Conservation (phyloP, 1,140 invertebrate species). For the Papilio aristodemus region DNA sequence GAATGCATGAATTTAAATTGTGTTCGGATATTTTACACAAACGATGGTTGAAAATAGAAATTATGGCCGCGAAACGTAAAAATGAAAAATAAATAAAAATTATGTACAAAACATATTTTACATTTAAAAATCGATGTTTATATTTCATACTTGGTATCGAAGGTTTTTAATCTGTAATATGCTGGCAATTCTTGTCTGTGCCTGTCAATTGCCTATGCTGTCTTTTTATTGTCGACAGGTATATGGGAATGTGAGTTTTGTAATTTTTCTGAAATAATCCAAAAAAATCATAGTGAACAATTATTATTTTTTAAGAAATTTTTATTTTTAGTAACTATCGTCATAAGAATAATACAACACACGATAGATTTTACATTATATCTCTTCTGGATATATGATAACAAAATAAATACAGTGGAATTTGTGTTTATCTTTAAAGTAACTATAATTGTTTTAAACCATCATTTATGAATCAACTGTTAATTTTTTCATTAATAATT, state of each 20-base stretch:
- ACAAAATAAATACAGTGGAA: slow-evolving; percentile 27
- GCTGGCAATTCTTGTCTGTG: slow-evolving; percentile 42
- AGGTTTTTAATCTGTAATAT: not conserved
- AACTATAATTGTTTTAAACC: slow-evolving; percentile 4
- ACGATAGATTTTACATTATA: slow-evolving; percentile 16
- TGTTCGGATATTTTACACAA: too few species aligned
- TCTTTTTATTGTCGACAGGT: slow-evolving; percentile 74
- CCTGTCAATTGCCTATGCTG: slow-evolving; percentile 40
- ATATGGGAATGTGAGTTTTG: slow-evolving; percentile 75
- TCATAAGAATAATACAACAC: slow-evolving; percentile 1
- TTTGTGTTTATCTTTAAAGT: slow-evolving; percentile 27
- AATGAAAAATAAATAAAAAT: too few species aligned
- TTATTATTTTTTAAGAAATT: slow-evolving; percentile 31
- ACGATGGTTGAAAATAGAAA: too few species aligned
- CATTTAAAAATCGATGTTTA: too few species aligned
- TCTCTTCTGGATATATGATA: not conserved
- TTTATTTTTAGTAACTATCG: slow-evolving; percentile 19
- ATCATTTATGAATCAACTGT: slow-evolving; percentile 6
- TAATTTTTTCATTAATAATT: not conserved
- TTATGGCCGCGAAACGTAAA: too few species aligned
- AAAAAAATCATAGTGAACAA: slow-evolving; percentile 60
- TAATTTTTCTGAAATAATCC: slow-evolving; percentile 60
- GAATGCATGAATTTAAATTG: too few species aligned
- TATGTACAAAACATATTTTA: too few species aligned
- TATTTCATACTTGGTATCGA: too few species aligned